phyloP scores from a whole-genome alignment of 2,113 vertebrate species.

The Piliocolobus tephrosceles region DNA sequence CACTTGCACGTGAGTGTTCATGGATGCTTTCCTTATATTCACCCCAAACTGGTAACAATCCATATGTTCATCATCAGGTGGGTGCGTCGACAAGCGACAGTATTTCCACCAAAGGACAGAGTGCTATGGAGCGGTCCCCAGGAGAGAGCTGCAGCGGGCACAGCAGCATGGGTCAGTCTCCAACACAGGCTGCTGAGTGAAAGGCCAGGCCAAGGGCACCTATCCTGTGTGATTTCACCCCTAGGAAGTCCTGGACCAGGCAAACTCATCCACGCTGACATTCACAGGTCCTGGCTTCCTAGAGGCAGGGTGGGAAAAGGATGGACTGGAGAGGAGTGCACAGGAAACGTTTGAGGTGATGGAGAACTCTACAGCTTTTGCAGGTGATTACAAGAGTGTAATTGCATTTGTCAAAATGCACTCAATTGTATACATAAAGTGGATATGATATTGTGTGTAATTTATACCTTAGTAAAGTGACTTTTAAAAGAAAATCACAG shows the following conservation, averaged over 20 bases:
- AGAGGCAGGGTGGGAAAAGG: no score
- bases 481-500: background rate
- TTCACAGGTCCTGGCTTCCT: background rate
- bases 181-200: fast-evolving
- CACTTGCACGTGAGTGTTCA: no score
- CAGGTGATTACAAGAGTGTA: background rate
- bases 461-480: background rate
- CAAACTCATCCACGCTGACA: background rate
- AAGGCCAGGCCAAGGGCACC: background rate
- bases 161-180: fast-evolving
- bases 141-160: fast-evolving
- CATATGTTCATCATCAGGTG: no score
- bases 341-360: background rate
- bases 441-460: fast-evolving
- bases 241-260: background rate
- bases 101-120: fast-evolving
- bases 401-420: background rate
- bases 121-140: no score
- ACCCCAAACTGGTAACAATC: fast-evolving
- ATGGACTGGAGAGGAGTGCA: fast-evolving
- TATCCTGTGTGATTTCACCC: fast-evolving
- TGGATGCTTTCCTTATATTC: background rate
- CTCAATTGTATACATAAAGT: no score
- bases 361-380: no score
- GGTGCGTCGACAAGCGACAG: fast-evolving